Conservation (phyloP, 2,888 invertebrate species). For the Leptinotarsa tumamoca region DNA sequence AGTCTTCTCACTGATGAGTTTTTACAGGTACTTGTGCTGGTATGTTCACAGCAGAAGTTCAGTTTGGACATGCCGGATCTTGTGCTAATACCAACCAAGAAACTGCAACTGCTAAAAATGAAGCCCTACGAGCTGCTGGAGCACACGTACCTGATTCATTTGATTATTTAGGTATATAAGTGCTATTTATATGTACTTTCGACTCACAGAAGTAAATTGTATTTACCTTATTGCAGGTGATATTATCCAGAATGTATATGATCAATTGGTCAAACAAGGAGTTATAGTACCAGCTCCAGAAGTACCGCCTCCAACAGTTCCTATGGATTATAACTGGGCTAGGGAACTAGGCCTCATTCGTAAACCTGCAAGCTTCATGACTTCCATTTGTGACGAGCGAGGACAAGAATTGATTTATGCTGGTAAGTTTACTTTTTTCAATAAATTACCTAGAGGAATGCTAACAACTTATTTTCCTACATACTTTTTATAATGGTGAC, state of each 20-base stretch:
- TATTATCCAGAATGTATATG: constrained; percentile 80
- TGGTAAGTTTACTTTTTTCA: constrained; percentile 73
- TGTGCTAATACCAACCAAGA: constrained; percentile 91
- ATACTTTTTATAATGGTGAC: too few relatives aligned
- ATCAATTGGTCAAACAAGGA: constrained; percentile 82
- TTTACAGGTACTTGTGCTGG: constrained; percentile 67
- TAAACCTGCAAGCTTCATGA: constrained; percentile 99
- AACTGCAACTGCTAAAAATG: constrained; percentile 94
- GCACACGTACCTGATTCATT: constrained; percentile 94
- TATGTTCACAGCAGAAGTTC: constrained; percentile 88
- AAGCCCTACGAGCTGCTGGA: constrained; percentile 83
- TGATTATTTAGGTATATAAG: constrained; percentile 72
- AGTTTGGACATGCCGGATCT: constrained; percentile 99
- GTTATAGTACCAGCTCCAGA: constrained; percentile 90
- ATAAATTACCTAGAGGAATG: constrained; percentile 16
- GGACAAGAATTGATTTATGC: constrained; percentile 98
- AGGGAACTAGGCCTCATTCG: constrained; percentile 96
- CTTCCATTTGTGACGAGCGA: constrained; percentile 98
- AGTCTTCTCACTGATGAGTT: background rate
- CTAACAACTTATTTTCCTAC: too few relatives aligned
- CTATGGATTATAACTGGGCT: constrained; percentile 99
- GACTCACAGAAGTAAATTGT: too few relatives aligned
- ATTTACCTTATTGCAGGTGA: constrained; percentile 71
- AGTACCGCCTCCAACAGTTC: constrained; percentile 98
- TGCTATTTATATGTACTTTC: background rate